phyloP scores from a whole-genome alignment of 2,797 vertebrate species.

The Aphelocoma californica region DNA sequence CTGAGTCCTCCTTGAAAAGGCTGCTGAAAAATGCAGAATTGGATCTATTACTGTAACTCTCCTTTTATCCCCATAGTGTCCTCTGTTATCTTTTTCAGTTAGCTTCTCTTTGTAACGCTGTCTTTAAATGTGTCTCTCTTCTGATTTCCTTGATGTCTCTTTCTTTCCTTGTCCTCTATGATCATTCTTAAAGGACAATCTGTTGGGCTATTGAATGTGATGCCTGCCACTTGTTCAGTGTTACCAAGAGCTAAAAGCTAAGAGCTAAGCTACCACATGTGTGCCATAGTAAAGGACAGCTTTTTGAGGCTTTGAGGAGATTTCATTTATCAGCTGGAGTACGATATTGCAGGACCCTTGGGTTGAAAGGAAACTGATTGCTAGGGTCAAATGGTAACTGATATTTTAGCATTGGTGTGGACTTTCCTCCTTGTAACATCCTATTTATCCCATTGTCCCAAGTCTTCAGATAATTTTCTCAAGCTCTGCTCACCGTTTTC shows the following conservation, averaged over 20 bases:
- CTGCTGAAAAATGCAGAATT: neutral
- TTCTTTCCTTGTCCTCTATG: neutral
- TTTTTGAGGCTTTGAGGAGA: neutral
- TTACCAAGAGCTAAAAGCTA: neutral
- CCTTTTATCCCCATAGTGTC: neutral
- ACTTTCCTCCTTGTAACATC: neutral
- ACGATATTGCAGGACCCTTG: neutral
- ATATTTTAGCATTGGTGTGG: neutral
- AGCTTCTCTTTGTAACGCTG: neutral
- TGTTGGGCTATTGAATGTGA: rapidly evolving
- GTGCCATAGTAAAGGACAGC: neutral
- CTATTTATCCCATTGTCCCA: neutral
- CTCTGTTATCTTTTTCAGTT: neutral
- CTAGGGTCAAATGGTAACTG: neutral
- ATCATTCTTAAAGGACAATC: neutral
- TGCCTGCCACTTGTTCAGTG: neutral
- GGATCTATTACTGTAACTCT: neutral
- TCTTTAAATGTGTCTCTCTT: neutral
- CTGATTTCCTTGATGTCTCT: neutral
- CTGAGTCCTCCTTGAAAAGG: neutral
- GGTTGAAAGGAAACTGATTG: neutral
- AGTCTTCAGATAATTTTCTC: neutral
- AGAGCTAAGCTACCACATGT: neutral
- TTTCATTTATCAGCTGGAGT: neutral
- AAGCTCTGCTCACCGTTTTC: neutral